Evolutionary conservation across 2,113 vertebrate genomes (phyloP).

Genomic region (Prinia subflava): DNA sequence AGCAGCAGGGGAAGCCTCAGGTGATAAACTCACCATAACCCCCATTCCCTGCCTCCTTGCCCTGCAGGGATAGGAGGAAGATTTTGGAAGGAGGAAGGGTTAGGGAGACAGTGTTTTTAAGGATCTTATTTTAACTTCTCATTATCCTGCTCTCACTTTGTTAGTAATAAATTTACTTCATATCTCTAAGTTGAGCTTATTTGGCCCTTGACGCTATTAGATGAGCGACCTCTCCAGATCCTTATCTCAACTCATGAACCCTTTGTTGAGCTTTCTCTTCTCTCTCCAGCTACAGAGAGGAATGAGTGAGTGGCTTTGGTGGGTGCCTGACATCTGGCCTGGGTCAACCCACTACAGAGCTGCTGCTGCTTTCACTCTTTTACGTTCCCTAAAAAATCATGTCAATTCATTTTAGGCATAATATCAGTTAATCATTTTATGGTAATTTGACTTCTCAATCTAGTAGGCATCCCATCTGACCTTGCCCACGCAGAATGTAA

Average conservation of each 20-base stretch:
- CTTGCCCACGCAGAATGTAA: background rate
- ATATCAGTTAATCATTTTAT: background rate
- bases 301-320: background rate
- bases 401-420: background rate
- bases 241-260: background rate
- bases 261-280: background rate
- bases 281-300: background rate
- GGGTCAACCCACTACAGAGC: too few relatives aligned
- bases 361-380: background rate
- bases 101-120: background rate
- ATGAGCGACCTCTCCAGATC: background rate
- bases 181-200: background rate
- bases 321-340: background rate
- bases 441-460: background rate
- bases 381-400: background rate
- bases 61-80: background rate
- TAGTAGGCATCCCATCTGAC: background rate
- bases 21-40: background rate
- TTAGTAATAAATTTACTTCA: background rate
- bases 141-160: background rate
- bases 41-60: background rate
- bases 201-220: background rate
- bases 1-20: rapidly evolving
- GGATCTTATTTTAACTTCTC: background rate
- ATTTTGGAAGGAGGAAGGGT: background rate